Base-by-base conservation (phyloP, 1,140 invertebrate genomes). In the Antheraea mylitta region DNA sequence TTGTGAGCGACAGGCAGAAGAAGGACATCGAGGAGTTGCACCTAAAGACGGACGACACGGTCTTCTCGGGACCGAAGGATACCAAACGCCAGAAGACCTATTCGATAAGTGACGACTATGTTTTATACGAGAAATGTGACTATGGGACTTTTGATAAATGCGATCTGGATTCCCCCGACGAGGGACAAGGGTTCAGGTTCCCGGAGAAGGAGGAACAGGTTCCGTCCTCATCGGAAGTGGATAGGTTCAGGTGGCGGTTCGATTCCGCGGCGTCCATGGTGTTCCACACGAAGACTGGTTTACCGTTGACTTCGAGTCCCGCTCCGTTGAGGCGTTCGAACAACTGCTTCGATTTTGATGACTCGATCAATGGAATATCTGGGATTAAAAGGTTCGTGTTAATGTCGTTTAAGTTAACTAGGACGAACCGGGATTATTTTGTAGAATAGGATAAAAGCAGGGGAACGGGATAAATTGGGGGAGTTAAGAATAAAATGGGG, bases 251-350 rank as follows among this genome's bases (percentile, higher is more conserved):
- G n/a, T 94, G 95, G 78, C 94, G 95, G 22, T 91, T 98, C 69
- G 96, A 96, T 70, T 96, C 95, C 59, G 96, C 96, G 4, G 95
- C 97, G 0, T 96, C 95, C 0, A 96, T 97, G 95, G 95, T 98
- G 38, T 98, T 98, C 87, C 96, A 97, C 83, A 94, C 95, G 61
- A 94, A 95, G 78, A 97, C 96, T 11, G 96, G 96, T 3, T 90
- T 98, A 63, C 97, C 97, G 0, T 89, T 97, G n/a, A 97, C 96
- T 2, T 98, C 97, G 11, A 98, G 97, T 88, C 97, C 97, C 0
- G 97, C 97, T 13, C 97, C 97, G 0, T 86, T 97, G 7, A 83
- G 96, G 76, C 95, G 95, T 83, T 96, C 96, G 2, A 96, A 95
- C 71, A 94, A 95, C 65, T 94, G 95, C 75, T 98, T 98, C 88